A percentile compares a stretch with the other conserved stretches of the same genome.
These are phyloP conservation scores for Artemia sinica DNA, from an alignment of 2,888 invertebrate genomes.

Conservation along the genomic window DNA sequence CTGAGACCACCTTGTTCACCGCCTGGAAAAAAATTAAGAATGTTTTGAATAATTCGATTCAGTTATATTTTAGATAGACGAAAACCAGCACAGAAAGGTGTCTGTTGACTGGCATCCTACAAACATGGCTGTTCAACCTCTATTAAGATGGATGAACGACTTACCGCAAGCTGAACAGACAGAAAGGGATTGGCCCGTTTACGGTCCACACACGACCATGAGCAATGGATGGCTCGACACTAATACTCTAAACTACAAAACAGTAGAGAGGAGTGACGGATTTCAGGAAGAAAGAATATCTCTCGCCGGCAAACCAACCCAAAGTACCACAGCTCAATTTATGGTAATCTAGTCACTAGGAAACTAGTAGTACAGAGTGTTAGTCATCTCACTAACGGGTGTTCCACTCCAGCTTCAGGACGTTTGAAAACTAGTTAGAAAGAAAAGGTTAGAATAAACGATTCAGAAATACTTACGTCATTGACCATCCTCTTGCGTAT, in stretches of 20 bases:
- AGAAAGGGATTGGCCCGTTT: slow-evolving; percentile 5
- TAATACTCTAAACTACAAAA: neutral
- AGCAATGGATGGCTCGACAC: neutral
- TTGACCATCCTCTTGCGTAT: too few relatives aligned
- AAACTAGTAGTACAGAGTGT: neutral
- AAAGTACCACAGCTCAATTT: slow-evolving; percentile 10
- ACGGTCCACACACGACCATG: slow-evolving; percentile 12
- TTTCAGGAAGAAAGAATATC: slow-evolving; percentile 3
- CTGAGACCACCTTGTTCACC: too few relatives aligned
- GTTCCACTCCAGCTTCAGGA: too few relatives aligned
- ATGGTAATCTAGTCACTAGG: neutral
- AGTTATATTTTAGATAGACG: neutral
- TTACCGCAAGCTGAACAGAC: slow-evolving; percentile 10
- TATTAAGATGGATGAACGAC: slow-evolving; percentile 4
- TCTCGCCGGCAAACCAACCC: neutral
- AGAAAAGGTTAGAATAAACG: too few relatives aligned
- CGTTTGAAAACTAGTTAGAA: neutral
- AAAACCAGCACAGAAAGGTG: slow-evolving; percentile 7
- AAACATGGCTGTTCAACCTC: neutral
- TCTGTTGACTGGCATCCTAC: neutral
- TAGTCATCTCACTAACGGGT: too few relatives aligned
- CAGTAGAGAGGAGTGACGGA: slow-evolving; percentile 7
- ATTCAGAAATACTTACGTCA: too few relatives aligned
- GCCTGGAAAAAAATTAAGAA: too few relatives aligned
- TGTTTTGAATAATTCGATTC: too few relatives aligned